Base-by-base conservation (phyloP, 2,797 vertebrate species). In the Sphaeramia orbicularis region DNA sequence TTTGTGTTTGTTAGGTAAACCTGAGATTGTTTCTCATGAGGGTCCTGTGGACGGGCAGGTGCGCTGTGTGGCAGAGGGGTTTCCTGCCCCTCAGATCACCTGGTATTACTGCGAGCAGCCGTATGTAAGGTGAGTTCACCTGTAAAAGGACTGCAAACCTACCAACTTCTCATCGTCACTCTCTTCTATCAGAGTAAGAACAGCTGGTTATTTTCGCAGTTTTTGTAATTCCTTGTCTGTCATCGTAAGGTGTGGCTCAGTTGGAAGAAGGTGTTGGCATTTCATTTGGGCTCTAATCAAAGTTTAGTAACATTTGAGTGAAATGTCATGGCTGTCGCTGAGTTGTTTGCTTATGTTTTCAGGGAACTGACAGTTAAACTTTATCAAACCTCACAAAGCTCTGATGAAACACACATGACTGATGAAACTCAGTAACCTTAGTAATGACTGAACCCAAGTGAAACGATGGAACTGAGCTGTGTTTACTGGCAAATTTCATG, bases 81-180 rank as follows among this genome's bases (percentile, higher is more conserved):
- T 95, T 76, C 97, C 97, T 4, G 93, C 96, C 53, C 98, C 97
- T 16, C 93, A 93, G 80, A 96, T 99, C 80, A 94, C 96, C 32
- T 99, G 97, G 98, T 98, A 94, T 87, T 97, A 98, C 90, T 98
- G 96, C 78, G 94, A 96, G 66, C 95, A 95, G 80, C 80, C 93
- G 0, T 95, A 97, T 42, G 93, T 93, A 78, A 96, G 96, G 98
- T 99, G 84, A 95, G 94, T 74, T 6, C 49, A 13, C 19, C 51
- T 47, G 18, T 16, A 30, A 45, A 45, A 1, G 2, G n/a, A 24
- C 12, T 2, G 32, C 32, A 35, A 35, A 35, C 7, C 32, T 35
- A 3, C 4, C 9, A 40, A 0, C 6, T 14, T 37, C 3, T 38
- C 15, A 65, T 8, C 32, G 3, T 13, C 18, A 24, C 9, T 35